Percentiles rank a stretch among this genome's conserved stretches.
Evolutionary conservation across 2,113 vertebrate genomes (phyloP).

Genomic region (Felis chaus): DNA sequence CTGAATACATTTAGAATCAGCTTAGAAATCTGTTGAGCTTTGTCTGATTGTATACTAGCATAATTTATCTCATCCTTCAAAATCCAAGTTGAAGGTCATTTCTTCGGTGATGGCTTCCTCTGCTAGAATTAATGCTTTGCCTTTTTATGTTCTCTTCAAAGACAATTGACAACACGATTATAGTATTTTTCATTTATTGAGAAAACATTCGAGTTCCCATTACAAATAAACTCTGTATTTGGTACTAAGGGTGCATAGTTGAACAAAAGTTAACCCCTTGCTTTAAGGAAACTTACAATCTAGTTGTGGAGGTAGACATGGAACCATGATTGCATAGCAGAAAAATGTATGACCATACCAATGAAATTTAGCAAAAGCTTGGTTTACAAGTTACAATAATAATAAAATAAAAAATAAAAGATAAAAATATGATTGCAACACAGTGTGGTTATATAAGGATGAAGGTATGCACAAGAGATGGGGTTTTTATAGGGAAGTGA

Average conservation of each 20-base stretch:
- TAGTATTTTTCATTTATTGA: neutral
- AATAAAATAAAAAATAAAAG: neutral
- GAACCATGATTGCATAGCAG: neutral
- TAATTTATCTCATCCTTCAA: slow-evolving; percentile 42
- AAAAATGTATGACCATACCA: neutral
- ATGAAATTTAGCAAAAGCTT: neutral
- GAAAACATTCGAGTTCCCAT: neutral
- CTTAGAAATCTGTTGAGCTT: slow-evolving; percentile 32
- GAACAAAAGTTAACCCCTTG: neutral
- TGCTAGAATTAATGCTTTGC: neutral
- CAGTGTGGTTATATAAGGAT: neutral
- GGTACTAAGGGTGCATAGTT: neutral
- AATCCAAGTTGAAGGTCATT: slow-evolving; percentile 29
- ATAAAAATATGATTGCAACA: neutral
- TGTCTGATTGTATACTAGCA: neutral
- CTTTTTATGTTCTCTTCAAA: slow-evolving; percentile 8
- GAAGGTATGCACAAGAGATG: neutral
- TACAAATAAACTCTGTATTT: neutral
- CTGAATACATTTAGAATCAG: slow-evolving; percentile 45
- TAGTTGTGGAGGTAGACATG: neutral
- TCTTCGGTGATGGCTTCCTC: neutral
- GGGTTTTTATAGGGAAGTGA: neutral
- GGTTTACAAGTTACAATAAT: neutral
- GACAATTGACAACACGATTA: neutral
- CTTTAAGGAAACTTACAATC: neutral